A percentile compares a stretch with the other conserved stretches of the same genome.
These are phyloP conservation scores for Sinohyriopsis cumingii DNA, from an alignment of 2,888 invertebrate genomes.

Conservation along the genomic window DNA sequence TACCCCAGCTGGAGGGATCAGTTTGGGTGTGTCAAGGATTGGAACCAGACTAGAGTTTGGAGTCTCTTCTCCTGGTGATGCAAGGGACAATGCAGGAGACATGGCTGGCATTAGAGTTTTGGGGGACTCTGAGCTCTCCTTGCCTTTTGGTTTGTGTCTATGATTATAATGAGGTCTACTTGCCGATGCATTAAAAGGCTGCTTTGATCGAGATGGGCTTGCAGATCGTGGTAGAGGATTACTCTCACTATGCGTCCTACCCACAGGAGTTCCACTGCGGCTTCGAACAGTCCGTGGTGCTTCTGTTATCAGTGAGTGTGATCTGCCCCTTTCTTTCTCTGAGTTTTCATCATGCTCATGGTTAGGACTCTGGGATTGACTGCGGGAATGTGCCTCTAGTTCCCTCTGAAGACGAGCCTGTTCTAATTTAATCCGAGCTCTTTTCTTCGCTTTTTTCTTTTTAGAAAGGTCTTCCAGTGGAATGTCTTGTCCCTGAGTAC, in stretches of 20 bases:
- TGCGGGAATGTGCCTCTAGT: slow-evolving; percentile 31
- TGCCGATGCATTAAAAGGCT: slow-evolving; percentile 15
- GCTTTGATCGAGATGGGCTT: slow-evolving; percentile 6
- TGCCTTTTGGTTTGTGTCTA: slow-evolving; percentile 18
- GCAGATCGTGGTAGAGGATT: slow-evolving; percentile 28
- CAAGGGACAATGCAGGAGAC: slow-evolving; percentile 56
- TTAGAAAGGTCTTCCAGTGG: slow-evolving; percentile 69
- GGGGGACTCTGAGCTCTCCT: slow-evolving; percentile 36
- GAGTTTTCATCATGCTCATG: slow-evolving; percentile 29
- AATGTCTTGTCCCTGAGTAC: slow-evolving; percentile 62
- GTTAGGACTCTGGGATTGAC: slow-evolving; percentile 59
- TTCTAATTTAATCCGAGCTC: slow-evolving; percentile 21
- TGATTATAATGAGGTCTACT: slow-evolving; percentile 18
- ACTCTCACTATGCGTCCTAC: slow-evolving; percentile 44
- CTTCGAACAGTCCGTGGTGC: slow-evolving; percentile 23
- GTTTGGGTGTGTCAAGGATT: slow-evolving; percentile 43
- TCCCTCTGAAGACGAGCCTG: slow-evolving; percentile 37
- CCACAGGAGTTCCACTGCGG: slow-evolving; percentile 36
- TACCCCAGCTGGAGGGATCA: slow-evolving; percentile 54
- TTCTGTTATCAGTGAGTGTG: slow-evolving; percentile 40
- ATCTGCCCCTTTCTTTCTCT: slow-evolving; percentile 29
- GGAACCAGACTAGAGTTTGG: slow-evolving; percentile 20
- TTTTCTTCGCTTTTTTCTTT: slow-evolving; percentile 38
- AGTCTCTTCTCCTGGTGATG: slow-evolving; percentile 34
- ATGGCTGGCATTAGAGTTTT: slow-evolving; percentile 61